Conservation (phyloP, 2,113 vertebrate species). For the Haplochromis vanheusdeni region DNA sequence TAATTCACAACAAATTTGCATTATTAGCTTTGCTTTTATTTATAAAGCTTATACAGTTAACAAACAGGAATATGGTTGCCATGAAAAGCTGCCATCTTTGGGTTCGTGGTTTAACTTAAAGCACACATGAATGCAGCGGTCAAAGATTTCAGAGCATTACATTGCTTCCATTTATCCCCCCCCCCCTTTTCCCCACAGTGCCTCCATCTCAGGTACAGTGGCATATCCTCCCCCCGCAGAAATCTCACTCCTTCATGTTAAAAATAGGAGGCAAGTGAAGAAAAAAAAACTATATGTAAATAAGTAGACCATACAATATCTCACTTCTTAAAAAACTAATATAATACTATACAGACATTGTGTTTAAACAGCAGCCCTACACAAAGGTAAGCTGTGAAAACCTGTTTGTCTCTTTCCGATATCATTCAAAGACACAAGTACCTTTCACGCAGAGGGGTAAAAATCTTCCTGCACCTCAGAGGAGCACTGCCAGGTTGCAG, state of each 20-base stretch:
- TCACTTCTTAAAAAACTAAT: neutral
- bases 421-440: conserved; percentile 10
- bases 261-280: rapidly evolving
- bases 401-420: neutral
- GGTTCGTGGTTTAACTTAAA: neutral
- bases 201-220: neutral
- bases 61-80: neutral
- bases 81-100: neutral
- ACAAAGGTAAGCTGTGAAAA: neutral
- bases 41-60: neutral
- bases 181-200: neutral
- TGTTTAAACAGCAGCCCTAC: neutral
- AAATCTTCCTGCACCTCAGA: conserved; percentile 7
- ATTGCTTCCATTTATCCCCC: neutral
- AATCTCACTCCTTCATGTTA: neutral
- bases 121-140: neutral
- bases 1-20: neutral
- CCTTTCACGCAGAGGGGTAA: neutral
- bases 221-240: rapidly evolving
- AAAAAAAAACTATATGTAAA: neutral
- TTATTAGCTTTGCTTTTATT: neutral
- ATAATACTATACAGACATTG: neutral
- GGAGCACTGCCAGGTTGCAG: neutral
- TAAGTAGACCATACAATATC: neutral
- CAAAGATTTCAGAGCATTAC: neutral